Base-by-base conservation (phyloP, 2,888 invertebrate species). In the Ceramica pisi region DNA sequence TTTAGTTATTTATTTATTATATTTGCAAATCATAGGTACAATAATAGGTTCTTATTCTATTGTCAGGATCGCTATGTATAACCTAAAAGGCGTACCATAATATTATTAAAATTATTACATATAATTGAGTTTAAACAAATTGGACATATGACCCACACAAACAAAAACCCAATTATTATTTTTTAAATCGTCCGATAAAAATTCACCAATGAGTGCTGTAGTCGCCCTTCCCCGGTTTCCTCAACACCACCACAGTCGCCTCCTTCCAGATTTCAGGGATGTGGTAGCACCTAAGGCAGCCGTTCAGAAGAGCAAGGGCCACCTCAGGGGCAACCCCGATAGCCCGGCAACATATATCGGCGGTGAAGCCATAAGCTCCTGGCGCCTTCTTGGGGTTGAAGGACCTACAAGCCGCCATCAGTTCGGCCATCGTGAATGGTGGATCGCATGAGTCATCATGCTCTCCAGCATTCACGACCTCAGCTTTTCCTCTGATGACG, bases 361-460 rank as follows among this genome's bases (percentile, higher is more conserved):
- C 46, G 2, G 46, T 46, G 2, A 46, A 12, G 4, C 60, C 46
- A 5, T 46, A 26, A 21, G 51, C 10, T n/a, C 71, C 68, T 12
- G 67, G 68, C 0, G 74, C 71, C 9, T 75, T 75, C 41, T 69
- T 75, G 0, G 69, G 5, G 51, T 64, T 78, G n/a, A 75, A 64
- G 1, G 26, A 26, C 3, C 23, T 9, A 0, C 7, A 0, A 0
- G 67, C 63, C 2, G n/a, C 1, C 14, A 16, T 46, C 3, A 75
- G 59, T n/a, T 75, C 78, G 1, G 21, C 4, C 35, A 1, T 48
- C 6, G 80, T 81, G 38, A 83, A 78, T 0, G 71, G 76, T n/a
- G 80, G 78, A 31, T 78, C 75, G 12, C 62, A n/a, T 14, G 60
- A 59, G 21, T 57, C 61, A 44, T 60, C 41, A 1, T 16, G 21